Conservation (phyloP, 37 sponge, comb jelly and placozoan species). For the Theonella swinhoei region DNA sequence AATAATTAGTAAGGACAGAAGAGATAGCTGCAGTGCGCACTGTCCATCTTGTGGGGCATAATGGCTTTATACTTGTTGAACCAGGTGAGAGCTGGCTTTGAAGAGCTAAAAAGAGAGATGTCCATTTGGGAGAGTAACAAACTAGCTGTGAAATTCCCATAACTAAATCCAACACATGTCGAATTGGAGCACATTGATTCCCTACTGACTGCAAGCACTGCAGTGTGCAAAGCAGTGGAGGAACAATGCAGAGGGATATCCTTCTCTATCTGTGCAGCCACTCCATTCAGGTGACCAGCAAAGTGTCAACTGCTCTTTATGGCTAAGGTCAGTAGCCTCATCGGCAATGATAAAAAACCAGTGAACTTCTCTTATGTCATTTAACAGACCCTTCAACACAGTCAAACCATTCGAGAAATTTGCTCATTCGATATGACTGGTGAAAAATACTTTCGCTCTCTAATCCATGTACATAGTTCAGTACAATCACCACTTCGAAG, state of each 20-base stretch:
- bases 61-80: conserved; percentile 14
- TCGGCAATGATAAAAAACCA: conserved; percentile 39
- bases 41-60: conserved; percentile 72
- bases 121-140: conserved; percentile 48
- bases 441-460: conserved; percentile 14
- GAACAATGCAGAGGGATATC: conserved; percentile 38
- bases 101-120: conserved; percentile 12
- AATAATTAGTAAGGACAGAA: conserved; percentile 41
- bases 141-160: conserved; percentile 43
- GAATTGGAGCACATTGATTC: conserved; percentile 1
- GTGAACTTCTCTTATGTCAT: neutral
- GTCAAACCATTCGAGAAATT: conserved; percentile 1
- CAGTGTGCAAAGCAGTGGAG: conserved; percentile 69
- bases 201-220: conserved; percentile 44
- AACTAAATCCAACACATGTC: conserved; percentile 48
- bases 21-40: conserved; percentile 52
- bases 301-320: conserved; percentile 32
- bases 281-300: conserved; percentile 52
- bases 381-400: conserved; percentile 10
- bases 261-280: conserved; percentile 46
- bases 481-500: neutral
- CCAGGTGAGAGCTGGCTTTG: conserved; percentile 35
- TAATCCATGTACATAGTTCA: neutral
- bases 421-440: conserved; percentile 24
- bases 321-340: conserved; percentile 24